Percentiles rank a stretch among this genome's conserved stretches.
Evolutionary conservation across 2,113 vertebrate genomes (phyloP).

Genomic region (Himantopus leucocephalus): DNA sequence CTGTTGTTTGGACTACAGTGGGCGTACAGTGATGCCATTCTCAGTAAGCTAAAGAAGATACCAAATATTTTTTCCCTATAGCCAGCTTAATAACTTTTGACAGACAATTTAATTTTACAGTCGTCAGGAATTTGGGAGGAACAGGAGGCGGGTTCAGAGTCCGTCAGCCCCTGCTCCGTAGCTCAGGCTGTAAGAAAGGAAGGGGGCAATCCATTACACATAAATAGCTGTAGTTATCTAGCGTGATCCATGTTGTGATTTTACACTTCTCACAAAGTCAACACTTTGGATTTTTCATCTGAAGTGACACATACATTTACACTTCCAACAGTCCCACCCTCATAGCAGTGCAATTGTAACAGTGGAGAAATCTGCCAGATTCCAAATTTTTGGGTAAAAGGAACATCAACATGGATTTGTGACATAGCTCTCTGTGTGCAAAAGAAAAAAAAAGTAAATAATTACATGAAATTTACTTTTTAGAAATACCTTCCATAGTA

Average conservation of each 20-base stretch:
- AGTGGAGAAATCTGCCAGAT: background rate
- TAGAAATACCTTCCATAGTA: background rate
- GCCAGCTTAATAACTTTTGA: background rate
- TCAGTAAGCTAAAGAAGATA: background rate
- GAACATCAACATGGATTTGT: background rate
- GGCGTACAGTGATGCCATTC: background rate
- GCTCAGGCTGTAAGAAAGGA: background rate
- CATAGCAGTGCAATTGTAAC: background rate
- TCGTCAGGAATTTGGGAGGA: background rate
- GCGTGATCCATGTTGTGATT: background rate
- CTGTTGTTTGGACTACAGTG: background rate
- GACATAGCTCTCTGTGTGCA: background rate
- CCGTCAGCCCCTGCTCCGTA: background rate
- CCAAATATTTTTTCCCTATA: background rate
- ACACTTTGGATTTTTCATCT: background rate
- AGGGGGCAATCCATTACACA: background rate
- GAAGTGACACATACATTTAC: background rate
- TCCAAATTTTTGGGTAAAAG: background rate
- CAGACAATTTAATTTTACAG: background rate
- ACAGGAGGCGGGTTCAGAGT: background rate
- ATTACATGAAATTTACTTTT: background rate
- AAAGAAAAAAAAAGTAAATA: background rate
- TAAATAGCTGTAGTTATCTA: background rate
- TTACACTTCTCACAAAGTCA: background rate
- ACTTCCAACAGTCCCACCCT: background rate